phyloP scores from a whole-genome alignment of 2,113 vertebrate genomes.

The Ondatra zibethicus region DNA sequence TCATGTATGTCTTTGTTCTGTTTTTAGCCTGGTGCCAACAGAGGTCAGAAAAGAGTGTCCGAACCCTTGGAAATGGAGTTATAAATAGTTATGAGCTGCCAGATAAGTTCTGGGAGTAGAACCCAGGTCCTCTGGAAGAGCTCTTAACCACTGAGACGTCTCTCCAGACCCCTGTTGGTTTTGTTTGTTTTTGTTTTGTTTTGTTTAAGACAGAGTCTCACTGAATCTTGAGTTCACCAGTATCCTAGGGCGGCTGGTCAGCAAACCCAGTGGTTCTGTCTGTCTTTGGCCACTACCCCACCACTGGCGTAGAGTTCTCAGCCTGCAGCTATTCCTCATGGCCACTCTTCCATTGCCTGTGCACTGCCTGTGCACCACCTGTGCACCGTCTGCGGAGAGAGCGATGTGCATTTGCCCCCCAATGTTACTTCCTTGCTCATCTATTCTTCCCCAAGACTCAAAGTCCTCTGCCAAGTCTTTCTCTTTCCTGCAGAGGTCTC shows the following conservation, averaged over 20 bases:
- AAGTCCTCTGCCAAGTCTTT: background rate
- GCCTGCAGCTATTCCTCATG: too few relatives aligned
- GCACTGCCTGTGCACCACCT: too few relatives aligned
- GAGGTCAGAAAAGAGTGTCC: background rate
- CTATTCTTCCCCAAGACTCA: background rate
- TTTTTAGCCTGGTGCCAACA: background rate
- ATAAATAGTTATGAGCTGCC: background rate
- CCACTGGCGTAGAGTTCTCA: background rate
- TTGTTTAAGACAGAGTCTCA: background rate
- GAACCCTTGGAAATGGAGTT: background rate
- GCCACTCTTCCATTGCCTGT: too few relatives aligned
- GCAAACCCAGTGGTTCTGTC: background rate
- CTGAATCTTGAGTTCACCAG: background rate
- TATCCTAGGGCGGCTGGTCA: background rate
- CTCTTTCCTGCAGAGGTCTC: background rate
- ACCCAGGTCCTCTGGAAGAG: background rate
- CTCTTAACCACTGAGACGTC: background rate
- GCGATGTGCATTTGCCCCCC: rapidly evolving
- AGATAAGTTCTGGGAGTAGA: background rate
- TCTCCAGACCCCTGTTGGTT: background rate
- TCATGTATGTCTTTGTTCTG: background rate
- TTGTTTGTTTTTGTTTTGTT: background rate
- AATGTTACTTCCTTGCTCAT: background rate
- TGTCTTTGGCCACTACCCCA: background rate
- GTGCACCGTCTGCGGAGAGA: background rate